These are phyloP conservation scores for Oncorhynchus keta DNA, from an alignment of 2,113 vertebrate genomes.

Conservation along the genomic window DNA sequence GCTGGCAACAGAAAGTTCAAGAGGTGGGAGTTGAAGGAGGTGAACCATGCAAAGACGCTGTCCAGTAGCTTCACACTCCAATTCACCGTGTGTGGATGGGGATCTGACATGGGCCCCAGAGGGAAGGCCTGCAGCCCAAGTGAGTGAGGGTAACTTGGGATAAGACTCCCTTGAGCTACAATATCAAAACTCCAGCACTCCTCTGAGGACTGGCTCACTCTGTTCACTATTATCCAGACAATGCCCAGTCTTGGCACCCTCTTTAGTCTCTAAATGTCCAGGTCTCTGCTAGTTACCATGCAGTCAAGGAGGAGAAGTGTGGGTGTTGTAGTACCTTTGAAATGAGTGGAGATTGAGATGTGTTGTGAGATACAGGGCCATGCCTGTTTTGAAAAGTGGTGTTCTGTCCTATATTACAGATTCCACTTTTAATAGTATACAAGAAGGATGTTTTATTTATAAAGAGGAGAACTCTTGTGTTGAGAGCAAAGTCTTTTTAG, in stretches of 20 bases:
- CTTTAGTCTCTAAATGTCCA: not conserved
- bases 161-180: slow-evolving; percentile 56
- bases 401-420: not conserved
- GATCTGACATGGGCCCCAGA: not conserved
- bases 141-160: slow-evolving; percentile 48
- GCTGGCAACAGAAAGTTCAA: slow-evolving; percentile 60
- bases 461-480: slow-evolving; percentile 10
- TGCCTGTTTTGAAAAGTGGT: not conserved
- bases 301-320: not conserved
- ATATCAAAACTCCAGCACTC: slow-evolving; percentile 58
- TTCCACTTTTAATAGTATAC: not conserved
- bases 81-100: not conserved
- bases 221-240: slow-evolving; percentile 29
- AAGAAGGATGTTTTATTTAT: slow-evolving; percentile 24
- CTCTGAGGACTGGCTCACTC: slow-evolving; percentile 30
- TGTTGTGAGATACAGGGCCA: not conserved
- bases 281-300: not conserved
- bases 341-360: too few species aligned
- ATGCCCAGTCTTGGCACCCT: slow-evolving; percentile 1
- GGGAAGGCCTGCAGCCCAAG: too few species aligned
- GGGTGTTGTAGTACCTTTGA: not conserved
- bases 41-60: slow-evolving; percentile 28
- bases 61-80: slow-evolving; percentile 50
- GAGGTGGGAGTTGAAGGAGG: slow-evolving; percentile 47
- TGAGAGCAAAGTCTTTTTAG: slow-evolving; percentile 9